Conservation (phyloP, 2,888 invertebrate species). For the Drosophila paramelanica region DNA sequence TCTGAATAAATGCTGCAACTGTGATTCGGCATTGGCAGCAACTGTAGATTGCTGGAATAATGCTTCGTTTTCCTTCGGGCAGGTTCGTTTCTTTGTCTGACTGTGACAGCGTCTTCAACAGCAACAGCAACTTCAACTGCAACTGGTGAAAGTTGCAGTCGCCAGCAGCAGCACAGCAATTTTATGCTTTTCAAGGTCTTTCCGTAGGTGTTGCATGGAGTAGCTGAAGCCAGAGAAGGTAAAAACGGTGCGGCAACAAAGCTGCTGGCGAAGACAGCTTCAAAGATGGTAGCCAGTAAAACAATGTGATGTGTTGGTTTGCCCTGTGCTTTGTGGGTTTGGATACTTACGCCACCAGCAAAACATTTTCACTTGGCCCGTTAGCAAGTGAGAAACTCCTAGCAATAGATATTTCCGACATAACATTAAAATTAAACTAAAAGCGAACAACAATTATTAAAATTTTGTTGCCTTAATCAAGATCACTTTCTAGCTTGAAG, state of each 20-base stretch:
- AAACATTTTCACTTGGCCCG: conserved; percentile 7
- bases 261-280: conserved; percentile 7
- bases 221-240: conserved; percentile 3
- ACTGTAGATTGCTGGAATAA: conserved; percentile 20
- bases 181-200: conserved; percentile 78
- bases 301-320: conserved; percentile 3
- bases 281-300: conserved; percentile 5
- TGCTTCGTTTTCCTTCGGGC: conserved; percentile 33
- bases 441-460: too few species aligned
- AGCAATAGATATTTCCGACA: not conserved
- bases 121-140: conserved; percentile 7
- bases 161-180: conserved; percentile 15
- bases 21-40: conserved; percentile 23
- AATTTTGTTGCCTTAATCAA: too few species aligned
- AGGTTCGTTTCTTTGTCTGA: conserved; percentile 4
- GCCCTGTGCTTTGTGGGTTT: not conserved
- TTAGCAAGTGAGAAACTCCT: not conserved
- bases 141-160: conserved; percentile 70
- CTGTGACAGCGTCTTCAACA: conserved; percentile 19
- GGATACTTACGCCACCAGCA: conserved; percentile 1
- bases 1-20: conserved; percentile 39
- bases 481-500: too few species aligned
- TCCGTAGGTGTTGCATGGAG: conserved; percentile 41
- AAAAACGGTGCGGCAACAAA: not conserved
- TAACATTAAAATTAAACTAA: too few species aligned